phyloP scores from a whole-genome alignment of 2,113 vertebrate genomes.

The Tachycineta bicolor region DNA sequence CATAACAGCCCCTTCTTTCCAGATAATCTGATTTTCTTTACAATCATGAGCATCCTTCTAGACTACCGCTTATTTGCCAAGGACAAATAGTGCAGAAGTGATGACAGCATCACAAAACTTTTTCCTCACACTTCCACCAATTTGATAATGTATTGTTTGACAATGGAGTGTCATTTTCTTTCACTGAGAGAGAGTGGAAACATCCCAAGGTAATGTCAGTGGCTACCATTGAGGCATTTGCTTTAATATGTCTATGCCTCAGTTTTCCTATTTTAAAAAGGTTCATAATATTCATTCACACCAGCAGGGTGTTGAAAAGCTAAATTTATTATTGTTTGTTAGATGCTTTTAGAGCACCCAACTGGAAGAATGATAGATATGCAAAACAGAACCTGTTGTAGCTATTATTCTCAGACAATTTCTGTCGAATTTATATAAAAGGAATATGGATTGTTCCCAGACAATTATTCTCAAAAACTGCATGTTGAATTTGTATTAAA shows the following conservation, averaged over 20 bases:
- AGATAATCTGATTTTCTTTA: not conserved
- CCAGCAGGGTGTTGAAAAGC: constrained; percentile 45
- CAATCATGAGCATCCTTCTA: not conserved
- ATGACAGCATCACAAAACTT: not conserved
- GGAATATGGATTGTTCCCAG: constrained; percentile 15
- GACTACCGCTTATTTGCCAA: not conserved
- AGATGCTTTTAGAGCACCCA: constrained; percentile 45
- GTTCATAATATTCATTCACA: constrained; percentile 31
- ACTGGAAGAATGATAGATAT: constrained; percentile 42
- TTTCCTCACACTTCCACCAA: not conserved
- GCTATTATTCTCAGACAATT: constrained; percentile 51
- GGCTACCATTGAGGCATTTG: not conserved
- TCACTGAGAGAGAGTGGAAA: not conserved
- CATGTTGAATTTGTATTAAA: not conserved
- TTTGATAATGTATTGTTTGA: not conserved
- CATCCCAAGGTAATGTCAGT: not conserved
- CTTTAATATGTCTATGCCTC: not conserved
- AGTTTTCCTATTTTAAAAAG: constrained; percentile 28
- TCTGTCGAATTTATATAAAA: constrained; percentile 45
- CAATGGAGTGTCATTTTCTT: not conserved
- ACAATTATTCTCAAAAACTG: constrained; percentile 15
- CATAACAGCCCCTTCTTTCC: not conserved
- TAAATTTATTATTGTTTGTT: constrained; percentile 57
- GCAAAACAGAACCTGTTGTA: constrained; percentile 44
- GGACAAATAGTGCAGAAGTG: not conserved